A percentile compares a stretch with the other conserved stretches of the same genome.
These are phyloP conservation scores for Bruchidius siliquastri DNA, from an alignment of 2,888 invertebrate species.

Conservation along the genomic window DNA sequence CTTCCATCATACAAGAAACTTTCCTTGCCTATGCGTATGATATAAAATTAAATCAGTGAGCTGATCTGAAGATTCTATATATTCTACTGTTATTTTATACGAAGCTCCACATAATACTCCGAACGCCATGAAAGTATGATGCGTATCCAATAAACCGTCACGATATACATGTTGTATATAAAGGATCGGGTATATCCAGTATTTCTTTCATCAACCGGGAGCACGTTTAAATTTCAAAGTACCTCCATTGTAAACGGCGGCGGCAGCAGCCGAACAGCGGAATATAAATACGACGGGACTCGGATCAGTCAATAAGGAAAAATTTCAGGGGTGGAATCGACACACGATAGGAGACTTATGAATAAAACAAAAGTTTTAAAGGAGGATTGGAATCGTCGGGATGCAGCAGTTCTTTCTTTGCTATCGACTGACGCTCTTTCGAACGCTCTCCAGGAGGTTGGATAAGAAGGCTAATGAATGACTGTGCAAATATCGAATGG, in stretches of 20 bases:
- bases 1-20: too few species aligned
- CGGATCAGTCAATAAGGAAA: conserved; percentile 48
- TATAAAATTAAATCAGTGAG: background rate
- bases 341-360: conserved; percentile 45
- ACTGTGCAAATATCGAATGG: background rate
- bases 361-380: conserved; percentile 51
- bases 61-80: background rate
- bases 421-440: conserved; percentile 25
- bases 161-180: conserved; percentile 10
- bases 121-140: background rate
- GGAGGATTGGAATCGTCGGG: conserved; percentile 33
- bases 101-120: background rate
- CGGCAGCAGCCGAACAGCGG: too few species aligned
- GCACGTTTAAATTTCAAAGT: conserved; percentile 40
- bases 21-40: too few species aligned
- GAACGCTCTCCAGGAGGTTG: background rate
- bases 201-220: conserved; percentile 37
- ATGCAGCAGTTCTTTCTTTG: conserved; percentile 24
- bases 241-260: conserved; percentile 41
- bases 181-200: conserved; percentile 27
- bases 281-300: conserved; percentile 41
- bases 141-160: background rate
- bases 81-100: background rate
- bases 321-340: conserved; percentile 42
- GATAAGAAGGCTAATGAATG: background rate